Conservation (phyloP, 1,140 invertebrate genomes). For the Chironomus tepperi region DNA sequence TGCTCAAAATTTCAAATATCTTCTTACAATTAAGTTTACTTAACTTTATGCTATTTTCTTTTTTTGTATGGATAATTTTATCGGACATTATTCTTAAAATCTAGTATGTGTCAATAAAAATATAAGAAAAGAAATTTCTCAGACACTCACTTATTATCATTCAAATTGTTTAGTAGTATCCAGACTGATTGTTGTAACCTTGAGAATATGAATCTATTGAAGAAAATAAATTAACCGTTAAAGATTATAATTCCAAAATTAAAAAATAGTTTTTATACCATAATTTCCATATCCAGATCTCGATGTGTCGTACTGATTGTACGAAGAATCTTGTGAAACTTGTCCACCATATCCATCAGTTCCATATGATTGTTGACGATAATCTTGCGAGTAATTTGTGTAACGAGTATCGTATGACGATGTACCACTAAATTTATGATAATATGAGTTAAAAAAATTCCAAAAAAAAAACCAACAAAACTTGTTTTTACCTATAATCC, state of each 20-base stretch:
- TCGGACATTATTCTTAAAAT: not conserved
- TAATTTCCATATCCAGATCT: not conserved
- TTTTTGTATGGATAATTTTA: no score
- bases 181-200: not conserved
- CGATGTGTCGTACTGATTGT: not conserved
- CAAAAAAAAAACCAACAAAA: no score
- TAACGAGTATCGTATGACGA: not conserved
- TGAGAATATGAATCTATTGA: constrained; percentile 15
- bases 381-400: not conserved
- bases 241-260: no score
- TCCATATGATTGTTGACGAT: not conserved
- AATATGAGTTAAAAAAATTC: not conserved
- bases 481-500: not conserved
- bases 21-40: no score
- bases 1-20: no score
- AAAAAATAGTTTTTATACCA: not conserved
- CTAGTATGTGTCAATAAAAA: not conserved
- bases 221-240: not conserved
- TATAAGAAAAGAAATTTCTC: not conserved
- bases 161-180: constrained; percentile 15
- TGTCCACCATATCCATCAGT: not conserved
- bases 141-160: not conserved
- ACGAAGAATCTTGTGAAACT: not conserved
- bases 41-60: no score
- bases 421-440: not conserved